These are phyloP conservation scores for Sorex araneus DNA, from an alignment of 2,113 vertebrate species.

Conservation along the genomic window DNA sequence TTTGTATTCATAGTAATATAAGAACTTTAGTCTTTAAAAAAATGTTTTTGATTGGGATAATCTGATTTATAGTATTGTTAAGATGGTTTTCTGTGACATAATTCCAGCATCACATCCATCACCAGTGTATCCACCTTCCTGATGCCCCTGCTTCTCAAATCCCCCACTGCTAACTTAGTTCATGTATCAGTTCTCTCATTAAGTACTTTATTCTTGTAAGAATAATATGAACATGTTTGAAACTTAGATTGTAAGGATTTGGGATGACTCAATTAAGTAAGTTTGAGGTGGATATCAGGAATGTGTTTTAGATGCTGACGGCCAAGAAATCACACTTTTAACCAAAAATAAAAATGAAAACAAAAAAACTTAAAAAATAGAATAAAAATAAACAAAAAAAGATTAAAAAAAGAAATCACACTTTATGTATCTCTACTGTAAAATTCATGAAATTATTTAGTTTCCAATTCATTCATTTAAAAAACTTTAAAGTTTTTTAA, in stretches of 20 bases:
- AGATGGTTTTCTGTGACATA: no score
- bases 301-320: not conserved
- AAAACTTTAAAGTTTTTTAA: constrained; percentile 3
- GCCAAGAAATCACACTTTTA: not conserved
- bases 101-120: no score
- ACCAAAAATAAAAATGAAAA: no score
- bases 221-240: not conserved
- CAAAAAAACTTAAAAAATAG: no score
- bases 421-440: not conserved
- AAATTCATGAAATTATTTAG: not conserved
- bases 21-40: not conserved
- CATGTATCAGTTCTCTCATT: no score
- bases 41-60: no score
- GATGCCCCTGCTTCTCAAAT: no score
- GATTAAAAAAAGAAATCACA: not conserved
- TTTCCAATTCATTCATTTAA: not conserved
- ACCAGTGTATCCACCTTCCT: no score
- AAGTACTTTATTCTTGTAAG: not conserved
- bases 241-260: not conserved
- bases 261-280: not conserved
- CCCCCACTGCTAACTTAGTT: no score
- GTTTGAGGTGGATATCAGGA: not conserved
- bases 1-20: not conserved
- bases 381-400: no score
- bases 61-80: no score